Conservation (phyloP, 2,888 invertebrate genomes). For the Gandaritis pyraliata region DNA sequence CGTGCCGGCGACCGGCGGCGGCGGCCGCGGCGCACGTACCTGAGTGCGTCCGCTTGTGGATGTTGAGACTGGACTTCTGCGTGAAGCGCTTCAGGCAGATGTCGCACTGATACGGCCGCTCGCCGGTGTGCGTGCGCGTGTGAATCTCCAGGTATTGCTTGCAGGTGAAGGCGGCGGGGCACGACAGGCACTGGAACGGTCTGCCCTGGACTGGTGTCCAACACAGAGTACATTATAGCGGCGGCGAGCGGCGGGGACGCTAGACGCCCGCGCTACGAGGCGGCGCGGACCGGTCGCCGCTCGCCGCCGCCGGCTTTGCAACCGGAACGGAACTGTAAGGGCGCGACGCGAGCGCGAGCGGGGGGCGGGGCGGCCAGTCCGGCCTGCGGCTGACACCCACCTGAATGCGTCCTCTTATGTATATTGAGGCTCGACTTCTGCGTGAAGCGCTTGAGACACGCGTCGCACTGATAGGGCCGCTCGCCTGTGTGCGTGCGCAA, state of each 20-base stretch:
- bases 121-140: slow-evolving; percentile 85
- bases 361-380: slow-evolving; percentile 75
- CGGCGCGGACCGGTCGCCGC: slow-evolving; percentile 79
- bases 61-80: slow-evolving; percentile 92
- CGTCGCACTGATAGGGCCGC: slow-evolving; percentile 88
- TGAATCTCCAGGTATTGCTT: slow-evolving; percentile 86
- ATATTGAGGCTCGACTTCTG: slow-evolving; percentile 93
- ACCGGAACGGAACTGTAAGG: slow-evolving; percentile 52
- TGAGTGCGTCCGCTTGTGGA: slow-evolving; percentile 91
- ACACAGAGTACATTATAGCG: slow-evolving; percentile 80
- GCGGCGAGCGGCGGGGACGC: slow-evolving; percentile 76
- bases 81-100: slow-evolving; percentile 92
- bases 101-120: slow-evolving; percentile 88
- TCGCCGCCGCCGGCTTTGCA: slow-evolving; percentile 77
- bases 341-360: slow-evolving; percentile 57
- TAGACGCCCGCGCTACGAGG: slow-evolving; percentile 77
- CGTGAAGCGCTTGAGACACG: slow-evolving; percentile 91
- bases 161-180: slow-evolving; percentile 84
- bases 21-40: slow-evolving; percentile 67
- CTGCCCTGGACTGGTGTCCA: slow-evolving; percentile 85
- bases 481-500: slow-evolving; percentile 85
- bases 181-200: slow-evolving; percentile 86
- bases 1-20: slow-evolving; percentile 25
- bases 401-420: slow-evolving; percentile 91
- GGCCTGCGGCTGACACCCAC: slow-evolving; percentile 82